Base-by-base conservation (phyloP, 2,113 vertebrate genomes). In the Pyxicephalus adspersus region DNA sequence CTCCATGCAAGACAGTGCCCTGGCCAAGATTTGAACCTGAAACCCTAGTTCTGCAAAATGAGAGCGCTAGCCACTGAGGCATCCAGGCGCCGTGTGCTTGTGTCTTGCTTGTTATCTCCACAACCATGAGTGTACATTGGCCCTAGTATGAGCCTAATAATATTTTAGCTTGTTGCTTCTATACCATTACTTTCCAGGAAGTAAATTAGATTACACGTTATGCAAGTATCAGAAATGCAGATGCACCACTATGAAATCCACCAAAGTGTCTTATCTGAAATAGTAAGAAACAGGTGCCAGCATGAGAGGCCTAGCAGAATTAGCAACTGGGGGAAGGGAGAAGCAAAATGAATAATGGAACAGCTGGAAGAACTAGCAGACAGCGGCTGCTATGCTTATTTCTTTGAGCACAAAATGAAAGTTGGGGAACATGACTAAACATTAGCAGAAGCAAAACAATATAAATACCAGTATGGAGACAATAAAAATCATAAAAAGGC, bases 341-440 rank as follows among this genome's bases (percentile, higher is more conserved):
- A 16, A 50, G 54, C 66, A 63, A 71, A 63, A 70, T 70, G 65
- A 80, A 80, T 80, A 71, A 63, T 71, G 66, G 54, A 80, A 80
- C 66, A 80, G 66, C 65, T 70, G 55, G 54, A 71, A 80, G 66
- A 80, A 80, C 52, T 63, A 80, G 54, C 57, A 80, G 65, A 70
- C 17, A 51, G 22, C 38, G 77, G 77, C 61, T 80, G 77, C 77
- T 71, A 52, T 63, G 66, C 66, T 51, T 18, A 66, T 71, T 80
- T 80, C 57, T 45, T 38, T 19, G 19, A 22, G 66, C 77, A 50
- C 31, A 71, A 71, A 71, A 70, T 70, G 34, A 71, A 71, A 60
- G 66, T 71, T 22, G 20, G 22, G 29, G 31, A 45, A 61, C 26
- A 31, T 22, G 34, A 63, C 55, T 29, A 63, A 45, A 31, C 23